Conservation (phyloP, 2,797 vertebrate species). For the Leptoclinus maculatus region DNA sequence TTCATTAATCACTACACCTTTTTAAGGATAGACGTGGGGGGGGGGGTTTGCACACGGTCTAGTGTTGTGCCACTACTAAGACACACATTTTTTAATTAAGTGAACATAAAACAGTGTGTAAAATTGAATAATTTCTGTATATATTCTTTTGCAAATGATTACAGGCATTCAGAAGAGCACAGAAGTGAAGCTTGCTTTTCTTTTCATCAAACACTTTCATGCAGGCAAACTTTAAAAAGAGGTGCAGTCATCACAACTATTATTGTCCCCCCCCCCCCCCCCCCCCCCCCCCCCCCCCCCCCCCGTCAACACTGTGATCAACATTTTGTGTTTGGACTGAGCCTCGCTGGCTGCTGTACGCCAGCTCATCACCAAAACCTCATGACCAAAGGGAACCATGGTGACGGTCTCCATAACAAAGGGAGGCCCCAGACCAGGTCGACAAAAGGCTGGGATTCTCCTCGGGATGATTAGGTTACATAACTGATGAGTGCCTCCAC, state of each 20-base stretch:
- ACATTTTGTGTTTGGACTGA: slow-evolving; percentile 32
- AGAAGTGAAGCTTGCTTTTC: slow-evolving; percentile 11
- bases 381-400: slow-evolving; percentile 66
- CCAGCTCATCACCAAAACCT: slow-evolving; percentile 40
- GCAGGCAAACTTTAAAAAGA: slow-evolving; percentile 28
- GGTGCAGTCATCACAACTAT: slow-evolving; percentile 15
- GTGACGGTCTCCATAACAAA: slow-evolving; percentile 70
- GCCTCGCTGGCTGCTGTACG: slow-evolving; percentile 21
- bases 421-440: slow-evolving; percentile 50
- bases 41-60: not conserved
- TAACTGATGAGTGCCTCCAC: slow-evolving; percentile 68
- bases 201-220: slow-evolving; percentile 30
- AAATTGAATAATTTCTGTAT: not conserved
- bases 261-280: not conserved
- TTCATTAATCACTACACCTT: not conserved
- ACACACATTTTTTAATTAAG: not conserved
- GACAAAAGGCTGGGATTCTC: slow-evolving; percentile 77
- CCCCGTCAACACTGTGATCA: slow-evolving; percentile 30
- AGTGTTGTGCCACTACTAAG: not conserved
- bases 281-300: not conserved
- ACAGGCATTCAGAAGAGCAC: not conserved
- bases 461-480: slow-evolving; percentile 77
- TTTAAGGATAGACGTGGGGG: not conserved
- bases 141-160: not conserved
- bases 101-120: not conserved